Evolutionary conservation across 2,888 invertebrate genomes (phyloP), one percentile per base, ranked within the genome.

Genomic region (Stenchaetothrips biformis): DNA sequence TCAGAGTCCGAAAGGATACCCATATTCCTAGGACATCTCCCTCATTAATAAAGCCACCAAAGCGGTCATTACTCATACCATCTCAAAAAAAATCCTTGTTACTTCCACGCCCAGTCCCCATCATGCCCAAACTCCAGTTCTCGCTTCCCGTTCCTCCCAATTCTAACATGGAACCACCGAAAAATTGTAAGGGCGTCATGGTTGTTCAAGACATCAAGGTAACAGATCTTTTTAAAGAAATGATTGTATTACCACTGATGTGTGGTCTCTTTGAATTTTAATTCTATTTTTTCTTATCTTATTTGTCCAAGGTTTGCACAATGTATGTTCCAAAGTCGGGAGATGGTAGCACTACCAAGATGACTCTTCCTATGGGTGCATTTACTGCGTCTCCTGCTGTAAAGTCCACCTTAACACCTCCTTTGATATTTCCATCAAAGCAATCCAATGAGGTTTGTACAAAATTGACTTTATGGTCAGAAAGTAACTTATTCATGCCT

Each of bases 151-250:
- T 67, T 8, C 21, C 67, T 25, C 67, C 67, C 21, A 74, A 74
- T 74, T 25, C 25, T 25, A 25, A 25, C 9, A 25, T 11, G 21
- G 67, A 25, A 25, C 67, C 21, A 1, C 67, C 67, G 1, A 21
- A 21, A 7, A 74, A 74, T 74, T 74, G 67, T 25, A 74, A 74
- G 25, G 67, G 67, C 4, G 67, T 74, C 25, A 21, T 74, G 21
- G 25, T 74, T n/a, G 67, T 74, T 7, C 67, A 74, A 25, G 67
- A 74, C 11, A 25, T 74, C 25, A 74, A 74, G 67, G 67, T 74
- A 21, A 25, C 16, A 53, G 2, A 53, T 53, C 6, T 9, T 53
- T 53, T 53, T 53, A 18, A 18, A 53, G 9, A 53, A 53, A 53
- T 53, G 13, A 9, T 13, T 11, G n/a, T n/a, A n/a, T 53, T 18